Evolutionary conservation across 1,140 invertebrate genomes (phyloP), one percentile per base, ranked within the genome.

Genomic region (Drepana arcuata): DNA sequence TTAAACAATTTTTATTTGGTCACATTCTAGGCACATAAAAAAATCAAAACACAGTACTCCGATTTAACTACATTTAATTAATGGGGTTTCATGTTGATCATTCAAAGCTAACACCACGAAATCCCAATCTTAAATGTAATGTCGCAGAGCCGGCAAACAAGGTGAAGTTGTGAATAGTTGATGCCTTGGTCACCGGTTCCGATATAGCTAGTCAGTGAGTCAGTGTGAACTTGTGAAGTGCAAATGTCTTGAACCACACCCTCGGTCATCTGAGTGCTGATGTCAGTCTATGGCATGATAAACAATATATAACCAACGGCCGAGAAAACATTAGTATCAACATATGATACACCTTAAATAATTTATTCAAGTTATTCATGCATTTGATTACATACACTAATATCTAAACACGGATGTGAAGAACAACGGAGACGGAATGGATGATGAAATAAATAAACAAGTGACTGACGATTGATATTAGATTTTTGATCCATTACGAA

Each of bases 371-470:
- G n/a, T n/a, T 38, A 14, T 31, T 21, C 11, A 30, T 34, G 16
- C 42, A 34, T 16, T 48, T 43, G 38, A 27, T 35, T 16, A 42
- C 46, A 48, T 48, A 40, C 46, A 42, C 34, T 10, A 27, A 44
- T 23, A 21, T 10, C 43, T 46, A 46, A 34, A 34, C 32, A 47
- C 28, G 16, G 25, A 47, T 33, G 25, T 12, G 34, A 12, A 28
- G 28, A 31, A 40, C 41, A 16, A 39, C 33, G 34, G 47, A 42
- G 39, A 37, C 32, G 28, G 7, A 15, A 30, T 15, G 39, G 36
- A 45, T 34, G 32, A 45, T 44, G 27, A 35, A n/a, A 34, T 12
- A 34, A 21, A 33, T 41, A 28, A 18, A 41, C n/a, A n/a, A n/a
- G n/a, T n/a, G n/a, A n/a, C n/a, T n/a, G n/a, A n/a, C n/a, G n/a